Evolutionary conservation across 2,797 vertebrate genomes (phyloP), one percentile per base, ranked within the genome.

Genomic region (Tachyglossus aculeatus): DNA sequence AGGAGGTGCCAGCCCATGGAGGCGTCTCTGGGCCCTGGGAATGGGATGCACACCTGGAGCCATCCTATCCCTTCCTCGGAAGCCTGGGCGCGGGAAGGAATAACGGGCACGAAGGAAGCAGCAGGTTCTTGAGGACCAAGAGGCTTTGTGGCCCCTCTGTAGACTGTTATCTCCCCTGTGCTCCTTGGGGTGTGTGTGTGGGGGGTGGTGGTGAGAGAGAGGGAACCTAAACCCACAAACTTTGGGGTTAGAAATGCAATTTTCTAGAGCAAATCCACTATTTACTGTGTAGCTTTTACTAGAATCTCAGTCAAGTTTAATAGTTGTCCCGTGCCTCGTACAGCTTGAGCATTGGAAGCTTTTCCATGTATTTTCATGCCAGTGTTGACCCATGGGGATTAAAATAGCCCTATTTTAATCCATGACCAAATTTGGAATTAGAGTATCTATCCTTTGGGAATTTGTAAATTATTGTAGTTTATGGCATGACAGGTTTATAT

Each of bases 361-460:
- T 94, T 94, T 94, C 90, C 86, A 86, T 92, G 75, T 87, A 85
- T 88, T 93, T 77, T 89, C 74, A 86, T 94, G 92, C 92, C 93
- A 93, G 24, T 92, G 91, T 89, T 93, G 92, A 94, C 92, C 94
- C 90, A 89, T 85, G 83, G 89, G 91, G 93, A 93, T 94, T 88
- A 93, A 93, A 94, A 95, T 92, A 92, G 92, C 88, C 78, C 76
- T 75, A 73, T 89, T 92, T 91, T 92, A 90, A 90, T 84, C 88
- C 86, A 85, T 95, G 93, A 95, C 95, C 95, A 95, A 96, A 95
- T 95, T 94, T 94, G 95, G 94, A 92, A 89, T 90, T 92, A 89
- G 83, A 88, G 8, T 83, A 79, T 92, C 88, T 92, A 44, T 81
- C 88, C 93, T 88, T 78, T 73, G 77, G 72, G 93, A 89, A 88